Base-by-base conservation (phyloP, 1,140 invertebrate species). In the Procambarus virginalis region DNA sequence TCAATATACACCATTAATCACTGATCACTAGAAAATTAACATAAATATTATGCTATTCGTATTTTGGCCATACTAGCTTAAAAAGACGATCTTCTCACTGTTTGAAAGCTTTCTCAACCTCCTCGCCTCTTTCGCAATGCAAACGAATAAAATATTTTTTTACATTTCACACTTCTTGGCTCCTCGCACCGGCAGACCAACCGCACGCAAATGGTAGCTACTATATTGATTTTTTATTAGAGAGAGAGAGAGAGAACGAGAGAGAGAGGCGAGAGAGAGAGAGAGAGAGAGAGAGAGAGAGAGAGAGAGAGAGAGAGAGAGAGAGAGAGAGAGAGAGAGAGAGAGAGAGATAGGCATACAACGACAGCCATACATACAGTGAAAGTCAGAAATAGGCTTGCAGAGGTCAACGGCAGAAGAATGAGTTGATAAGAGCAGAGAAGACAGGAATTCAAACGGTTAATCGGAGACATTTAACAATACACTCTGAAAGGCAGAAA, bases 191-290 rank as follows among this genome's bases (percentile, higher is more conserved):
- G 34, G 34, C 34, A 34, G 34, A 34, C 34, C 34, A 34, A 34
- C 34, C 34, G 34, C 34, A 34, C 34, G 34, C 34, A 34, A 34
- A 34, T 34, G 34, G 34, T 34, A 34, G 34, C 34, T 34, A 34
- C 34, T 34, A 34, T 34, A 34, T 34, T 34, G 34, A 0, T 34
- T 34, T 34, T 34, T 0, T 34, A n/a, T n/a, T n/a, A n/a, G 77
- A 79, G 77, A 79, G 77, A 79, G 77, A 79, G 77, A 79, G 77
- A 79, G 77, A 79, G 49, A 45, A n/a, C n/a, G n/a, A n/a, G n/a
- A n/a, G 51, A 55, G 51, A 55, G 51, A 55, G n/a, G 51, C 3
- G 51, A 78, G 22, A 78, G 76, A 0, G 34, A 46, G 76, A 78
- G 76, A 78, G 76, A 78, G 76, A 78, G 76, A 22, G 34, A 78